Conservation (phyloP, 2,888 invertebrate genomes). For the Nomada goodeniana region DNA sequence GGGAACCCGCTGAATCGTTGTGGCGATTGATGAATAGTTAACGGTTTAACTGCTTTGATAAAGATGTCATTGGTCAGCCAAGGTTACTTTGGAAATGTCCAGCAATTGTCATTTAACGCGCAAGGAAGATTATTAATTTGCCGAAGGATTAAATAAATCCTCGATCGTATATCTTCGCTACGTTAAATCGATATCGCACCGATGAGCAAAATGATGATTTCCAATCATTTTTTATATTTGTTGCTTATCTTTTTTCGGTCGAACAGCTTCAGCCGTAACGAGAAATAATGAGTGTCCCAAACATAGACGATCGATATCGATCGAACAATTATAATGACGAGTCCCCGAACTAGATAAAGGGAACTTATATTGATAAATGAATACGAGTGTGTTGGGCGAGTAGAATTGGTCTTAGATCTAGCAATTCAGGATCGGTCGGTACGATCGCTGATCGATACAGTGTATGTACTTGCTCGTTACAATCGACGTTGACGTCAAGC, state of each 20-base stretch:
- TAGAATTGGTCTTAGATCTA: not conserved
- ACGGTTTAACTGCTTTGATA: slow-evolving; percentile 64
- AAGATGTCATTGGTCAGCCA: slow-evolving; percentile 60
- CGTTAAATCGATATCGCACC: not conserved
- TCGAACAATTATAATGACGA: not conserved
- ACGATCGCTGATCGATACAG: slow-evolving; percentile 45
- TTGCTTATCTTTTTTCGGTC: slow-evolving; percentile 30
- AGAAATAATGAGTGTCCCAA: not conserved
- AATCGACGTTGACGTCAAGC: slow-evolving; percentile 42
- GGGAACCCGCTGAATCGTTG: slow-evolving; percentile 50
- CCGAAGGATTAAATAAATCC: too few species aligned
- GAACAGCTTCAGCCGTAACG: not conserved
- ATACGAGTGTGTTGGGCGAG: not conserved
- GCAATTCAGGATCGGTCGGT: slow-evolving; percentile 28
- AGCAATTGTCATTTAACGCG: not conserved
- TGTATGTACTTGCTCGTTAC: slow-evolving; percentile 23
- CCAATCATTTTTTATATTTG: not conserved
- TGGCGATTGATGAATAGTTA: slow-evolving; percentile 43
- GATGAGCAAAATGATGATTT: not conserved
- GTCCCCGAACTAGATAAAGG: not conserved
- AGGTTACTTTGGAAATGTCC: slow-evolving; percentile 37
- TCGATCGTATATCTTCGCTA: too few species aligned
- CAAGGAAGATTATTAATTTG: too few species aligned
- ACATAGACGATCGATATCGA: slow-evolving; percentile 1
- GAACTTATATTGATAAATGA: not conserved